Evolutionary conservation across 2,113 vertebrate genomes (phyloP).

Genomic region (Leptobrachium leishanense): DNA sequence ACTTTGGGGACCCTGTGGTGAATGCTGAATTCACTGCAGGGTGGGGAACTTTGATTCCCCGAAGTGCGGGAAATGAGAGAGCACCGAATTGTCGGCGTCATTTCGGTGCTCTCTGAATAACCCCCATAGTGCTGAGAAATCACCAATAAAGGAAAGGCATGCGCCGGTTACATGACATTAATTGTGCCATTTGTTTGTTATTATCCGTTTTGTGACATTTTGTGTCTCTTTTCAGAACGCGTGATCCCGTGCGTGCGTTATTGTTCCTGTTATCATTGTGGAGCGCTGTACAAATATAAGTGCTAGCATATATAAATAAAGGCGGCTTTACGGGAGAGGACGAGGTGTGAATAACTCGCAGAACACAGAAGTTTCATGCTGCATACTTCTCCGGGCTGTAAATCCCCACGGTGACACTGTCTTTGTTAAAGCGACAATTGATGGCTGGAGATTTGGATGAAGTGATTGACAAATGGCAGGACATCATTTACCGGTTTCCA

Average conservation of each 20-base stretch:
- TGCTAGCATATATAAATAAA: conserved; percentile 8
- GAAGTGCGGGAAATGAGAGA: too few species aligned
- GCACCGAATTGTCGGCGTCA: too few species aligned
- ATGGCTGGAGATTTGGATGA: conserved; percentile 24
- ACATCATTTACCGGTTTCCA: conserved; percentile 37
- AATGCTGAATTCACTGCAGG: too few species aligned
- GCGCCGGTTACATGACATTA: too few species aligned
- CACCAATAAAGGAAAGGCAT: too few species aligned
- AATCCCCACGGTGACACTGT: conserved; percentile 30
- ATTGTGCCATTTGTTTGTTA: too few species aligned
- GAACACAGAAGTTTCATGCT: conserved; percentile 9
- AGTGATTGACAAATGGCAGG: conserved; percentile 37
- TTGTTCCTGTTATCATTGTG: neutral
- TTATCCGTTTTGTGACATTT: too few species aligned
- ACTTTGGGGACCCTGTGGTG: too few species aligned
- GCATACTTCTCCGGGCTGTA: conserved; percentile 37
- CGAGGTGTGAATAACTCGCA: conserved; percentile 24
- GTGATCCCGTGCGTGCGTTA: neutral
- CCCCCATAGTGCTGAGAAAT: too few species aligned
- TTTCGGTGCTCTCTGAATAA: too few species aligned
- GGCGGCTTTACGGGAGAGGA: conserved; percentile 26
- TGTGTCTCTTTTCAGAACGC: neutral
- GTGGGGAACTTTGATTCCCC: too few species aligned
- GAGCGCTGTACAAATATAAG: neutral
- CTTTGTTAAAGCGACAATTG: conserved; percentile 37